Base-by-base conservation (phyloP, 2,888 invertebrate genomes). In the Protonemura montana region DNA sequence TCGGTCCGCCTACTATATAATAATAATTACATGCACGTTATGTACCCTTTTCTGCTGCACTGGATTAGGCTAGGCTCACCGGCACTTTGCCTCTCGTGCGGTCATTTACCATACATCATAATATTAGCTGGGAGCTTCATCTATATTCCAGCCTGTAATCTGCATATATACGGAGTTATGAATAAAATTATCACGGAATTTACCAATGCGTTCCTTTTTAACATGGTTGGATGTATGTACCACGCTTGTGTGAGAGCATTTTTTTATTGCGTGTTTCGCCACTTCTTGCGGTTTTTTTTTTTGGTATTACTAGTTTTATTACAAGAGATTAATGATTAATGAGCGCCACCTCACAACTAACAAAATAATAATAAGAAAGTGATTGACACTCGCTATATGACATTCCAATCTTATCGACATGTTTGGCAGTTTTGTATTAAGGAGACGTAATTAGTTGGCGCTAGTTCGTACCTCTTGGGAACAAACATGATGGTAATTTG, bases 121-220 rank as follows among this genome's bases (percentile, higher is more conserved):
- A 59, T 59, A 59, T 59, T 59, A 59, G 21, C 59, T 59, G 59
- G 59, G 21, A 59, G 21, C 59, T 59, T 59, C 59, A 59, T 59
- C 59, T 59, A 59, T 59, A 59, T 59, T 59, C 59, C 13, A 59
- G 59, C 59, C 59, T 59, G 59, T 59, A 59, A 59, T 59, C 59
- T 59, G 59, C 59, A 59, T 59, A 59, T 59, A 59, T 59, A 59
- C 59, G 1, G 59, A 59, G 59, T 59, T 59, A 59, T 81, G 30
- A 81, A 81, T 81, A 81, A 81, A 81, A 81, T 81, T 81, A 81
- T 28, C 81, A 81, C 30, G 81, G 28, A 27, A 78, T 26, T 78
- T 21, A 59, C 59, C 59, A 59, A 21, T 59, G 59, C 2, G 59
- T 59, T 59, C 1, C 21, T 59, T 59, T 59, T 59, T 21, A 7